A percentile compares a stretch with the other conserved stretches of the same genome.
These are phyloP conservation scores for Sphenopsis melanotis DNA, from an alignment of 2,797 vertebrate species.

Conservation along the genomic window DNA sequence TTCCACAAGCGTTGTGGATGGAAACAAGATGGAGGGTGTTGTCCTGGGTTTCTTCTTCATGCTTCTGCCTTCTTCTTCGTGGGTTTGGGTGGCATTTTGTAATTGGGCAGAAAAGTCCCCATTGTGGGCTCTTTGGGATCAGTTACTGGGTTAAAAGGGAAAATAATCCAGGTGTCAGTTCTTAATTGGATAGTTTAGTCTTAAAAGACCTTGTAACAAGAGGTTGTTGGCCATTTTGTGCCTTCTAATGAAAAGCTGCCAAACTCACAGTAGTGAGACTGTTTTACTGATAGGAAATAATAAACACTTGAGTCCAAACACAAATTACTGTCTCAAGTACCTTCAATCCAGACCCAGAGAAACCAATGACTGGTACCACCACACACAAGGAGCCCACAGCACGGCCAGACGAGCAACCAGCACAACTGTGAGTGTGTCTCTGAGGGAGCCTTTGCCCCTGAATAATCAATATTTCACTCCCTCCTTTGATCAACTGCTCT, in stretches of 20 bases:
- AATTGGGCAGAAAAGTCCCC: not conserved
- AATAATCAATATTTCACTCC: not conserved
- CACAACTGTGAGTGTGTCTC: not conserved
- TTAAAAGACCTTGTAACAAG: not conserved
- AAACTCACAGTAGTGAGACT: not conserved
- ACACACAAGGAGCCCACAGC: not conserved
- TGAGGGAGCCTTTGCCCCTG: not conserved
- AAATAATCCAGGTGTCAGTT: not conserved
- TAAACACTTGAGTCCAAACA: not conserved
- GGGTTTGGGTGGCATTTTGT: not conserved
- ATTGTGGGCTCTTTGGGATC: not conserved
- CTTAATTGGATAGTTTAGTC: not conserved
- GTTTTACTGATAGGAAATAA: not conserved
- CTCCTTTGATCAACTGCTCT: not conserved
- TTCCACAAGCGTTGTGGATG: not conserved
- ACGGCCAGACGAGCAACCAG: fast-evolving
- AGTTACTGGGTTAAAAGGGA: not conserved
- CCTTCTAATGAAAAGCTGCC: not conserved
- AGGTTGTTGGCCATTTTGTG: not conserved
- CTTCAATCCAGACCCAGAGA: not conserved
- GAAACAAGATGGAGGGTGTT: no score
- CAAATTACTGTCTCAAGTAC: not conserved
- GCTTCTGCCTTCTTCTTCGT: not conserved
- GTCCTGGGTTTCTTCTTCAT: not conserved
- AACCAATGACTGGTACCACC: not conserved